These are phyloP conservation scores for Drosophila melanosoma DNA, from an alignment of 2,888 invertebrate species.

Conservation along the genomic window DNA sequence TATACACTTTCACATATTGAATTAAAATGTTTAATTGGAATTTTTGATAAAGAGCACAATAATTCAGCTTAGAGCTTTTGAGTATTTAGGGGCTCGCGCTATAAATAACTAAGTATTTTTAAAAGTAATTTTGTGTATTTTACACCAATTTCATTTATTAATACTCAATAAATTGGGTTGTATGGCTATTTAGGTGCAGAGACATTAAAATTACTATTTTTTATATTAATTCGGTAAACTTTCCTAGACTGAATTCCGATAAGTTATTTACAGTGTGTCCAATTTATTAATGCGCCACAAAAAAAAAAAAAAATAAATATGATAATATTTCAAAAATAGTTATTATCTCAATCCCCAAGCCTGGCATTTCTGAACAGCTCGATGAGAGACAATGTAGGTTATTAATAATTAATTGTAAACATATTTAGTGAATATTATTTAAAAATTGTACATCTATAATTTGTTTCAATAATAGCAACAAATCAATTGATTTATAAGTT, in stretches of 20 bases:
- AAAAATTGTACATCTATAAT: not conserved
- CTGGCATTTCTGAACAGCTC: not conserved
- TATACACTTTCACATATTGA: not conserved
- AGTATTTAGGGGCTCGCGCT: not conserved
- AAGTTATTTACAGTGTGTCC: not conserved
- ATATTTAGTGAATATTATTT: not conserved
- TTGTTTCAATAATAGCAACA: not conserved
- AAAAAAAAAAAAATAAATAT: not conserved
- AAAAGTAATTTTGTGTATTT: not conserved
- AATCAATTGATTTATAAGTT: not conserved
- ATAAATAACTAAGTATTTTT: conserved; percentile 8
- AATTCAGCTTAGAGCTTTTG: not conserved
- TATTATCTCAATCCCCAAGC: not conserved
- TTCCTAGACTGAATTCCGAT: not conserved
- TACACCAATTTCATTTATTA: not conserved
- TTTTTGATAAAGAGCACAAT: not conserved
- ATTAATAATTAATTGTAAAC: not conserved
- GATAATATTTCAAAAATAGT: not conserved
- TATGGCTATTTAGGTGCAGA: not conserved
- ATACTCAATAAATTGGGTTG: not conserved
- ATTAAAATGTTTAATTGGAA: not conserved
- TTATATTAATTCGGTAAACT: not conserved
- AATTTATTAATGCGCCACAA: not conserved
- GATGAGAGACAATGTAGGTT: not conserved
- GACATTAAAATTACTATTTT: not conserved